Evolutionary conservation across 2,797 vertebrate species (phyloP).

Genomic region (Enteromius mattozi): DNA sequence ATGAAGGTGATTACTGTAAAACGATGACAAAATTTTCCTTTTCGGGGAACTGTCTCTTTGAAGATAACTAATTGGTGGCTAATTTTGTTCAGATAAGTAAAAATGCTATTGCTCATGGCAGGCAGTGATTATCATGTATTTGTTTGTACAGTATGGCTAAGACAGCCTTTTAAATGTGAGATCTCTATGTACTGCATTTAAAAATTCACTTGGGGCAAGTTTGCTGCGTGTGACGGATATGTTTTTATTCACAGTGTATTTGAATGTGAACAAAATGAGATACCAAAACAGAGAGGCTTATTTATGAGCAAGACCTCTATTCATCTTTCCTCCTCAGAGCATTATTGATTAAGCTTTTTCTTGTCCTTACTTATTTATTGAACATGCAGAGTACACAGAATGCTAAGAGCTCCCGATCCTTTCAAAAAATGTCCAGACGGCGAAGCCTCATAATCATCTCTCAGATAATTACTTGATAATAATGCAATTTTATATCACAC

Average conservation of each 20-base stretch:
- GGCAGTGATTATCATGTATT: neutral
- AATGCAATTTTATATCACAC: conserved; percentile 36
- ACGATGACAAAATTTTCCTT: too few species aligned
- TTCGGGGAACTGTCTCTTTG: neutral
- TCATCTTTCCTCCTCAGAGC: neutral
- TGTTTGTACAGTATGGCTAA: neutral
- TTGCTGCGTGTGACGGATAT: neutral
- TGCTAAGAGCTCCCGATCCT: neutral
- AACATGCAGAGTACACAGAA: neutral
- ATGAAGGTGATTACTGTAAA: neutral
- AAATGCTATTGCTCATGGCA: neutral
- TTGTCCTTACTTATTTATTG: conserved; percentile 11
- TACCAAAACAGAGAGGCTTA: neutral
- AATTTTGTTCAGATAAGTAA: neutral
- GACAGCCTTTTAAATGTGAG: neutral
- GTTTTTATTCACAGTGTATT: conserved; percentile 6
- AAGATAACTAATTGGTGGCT: neutral
- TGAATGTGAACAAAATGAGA: neutral
- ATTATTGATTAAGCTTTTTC: conserved; percentile 8
- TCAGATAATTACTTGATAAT: conserved; percentile 41
- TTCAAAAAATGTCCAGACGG: conserved; percentile 9
- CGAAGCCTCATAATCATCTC: conserved; percentile 21
- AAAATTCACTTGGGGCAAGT: neutral
- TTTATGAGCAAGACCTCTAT: conserved; percentile 22
- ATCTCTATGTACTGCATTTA: neutral